Conservation (phyloP, 1,140 invertebrate species). For the Bradynema listronoti region DNA sequence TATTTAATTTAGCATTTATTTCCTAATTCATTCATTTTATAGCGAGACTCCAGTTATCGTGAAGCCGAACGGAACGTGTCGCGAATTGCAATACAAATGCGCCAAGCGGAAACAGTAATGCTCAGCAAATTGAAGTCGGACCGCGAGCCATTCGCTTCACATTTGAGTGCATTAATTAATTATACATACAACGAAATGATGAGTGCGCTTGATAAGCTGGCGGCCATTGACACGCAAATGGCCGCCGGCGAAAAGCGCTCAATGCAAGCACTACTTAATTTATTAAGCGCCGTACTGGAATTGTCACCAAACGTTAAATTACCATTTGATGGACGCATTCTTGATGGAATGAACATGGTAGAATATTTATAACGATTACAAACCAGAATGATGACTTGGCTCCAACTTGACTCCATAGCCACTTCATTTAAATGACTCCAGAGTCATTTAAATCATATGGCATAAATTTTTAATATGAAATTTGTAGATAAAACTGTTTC, state of each 20-base stretch:
- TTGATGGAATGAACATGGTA: constrained; percentile 40
- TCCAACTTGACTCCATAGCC: no score
- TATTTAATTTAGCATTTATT: no score
- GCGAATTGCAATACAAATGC: constrained; percentile 37
- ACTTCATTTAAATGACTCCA: no score
- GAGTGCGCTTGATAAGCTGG: constrained; percentile 25
- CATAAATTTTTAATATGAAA: no score
- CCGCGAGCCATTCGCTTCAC: constrained; percentile 15
- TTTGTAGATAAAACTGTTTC: no score
- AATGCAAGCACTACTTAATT: constrained; percentile 28
- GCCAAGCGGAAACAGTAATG: constrained; percentile 39
- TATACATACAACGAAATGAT: constrained; percentile 45
- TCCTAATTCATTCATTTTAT: no score
- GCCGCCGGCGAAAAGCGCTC: constrained; percentile 1
- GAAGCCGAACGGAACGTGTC: constrained; percentile 31
- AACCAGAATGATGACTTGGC: no score
- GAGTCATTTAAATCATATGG: no score
- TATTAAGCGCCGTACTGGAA: constrained; percentile 31
- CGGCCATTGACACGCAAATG: constrained; percentile 13
- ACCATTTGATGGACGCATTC: constrained; percentile 43
- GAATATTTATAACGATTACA: background rate
- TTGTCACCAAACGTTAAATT: constrained; percentile 27
- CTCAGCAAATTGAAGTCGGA: constrained; percentile 38
- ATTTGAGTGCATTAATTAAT: constrained; percentile 34
- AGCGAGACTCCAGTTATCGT: no score